phyloP scores from a whole-genome alignment of 1,140 invertebrate genomes.

The Ridgeia piscesae region DNA sequence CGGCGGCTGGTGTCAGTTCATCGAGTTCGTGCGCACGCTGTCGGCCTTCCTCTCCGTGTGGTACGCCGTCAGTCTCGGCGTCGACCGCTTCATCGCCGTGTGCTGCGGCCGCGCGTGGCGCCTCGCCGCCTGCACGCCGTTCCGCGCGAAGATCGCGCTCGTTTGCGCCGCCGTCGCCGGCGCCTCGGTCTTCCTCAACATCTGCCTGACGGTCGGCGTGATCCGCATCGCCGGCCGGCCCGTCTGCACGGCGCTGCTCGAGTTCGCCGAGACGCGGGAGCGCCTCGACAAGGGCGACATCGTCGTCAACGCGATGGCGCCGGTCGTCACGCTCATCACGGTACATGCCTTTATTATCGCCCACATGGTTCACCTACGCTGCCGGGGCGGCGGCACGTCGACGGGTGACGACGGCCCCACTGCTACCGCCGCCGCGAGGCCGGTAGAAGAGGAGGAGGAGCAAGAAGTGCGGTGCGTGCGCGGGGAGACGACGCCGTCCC shows the following conservation, averaged over 20 bases:
- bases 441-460: too few species aligned
- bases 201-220: constrained; percentile 9
- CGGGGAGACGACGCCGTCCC: neutral
- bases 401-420: too few species aligned
- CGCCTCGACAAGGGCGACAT: neutral
- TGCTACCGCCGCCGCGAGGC: too few species aligned
- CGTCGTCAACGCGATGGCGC: neutral
- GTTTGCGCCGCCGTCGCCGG: neutral
- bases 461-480: neutral
- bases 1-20: constrained; percentile 17
- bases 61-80: neutral
- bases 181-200: constrained; percentile 2
- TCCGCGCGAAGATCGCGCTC: constrained; percentile 7
- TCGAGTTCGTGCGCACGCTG: neutral
- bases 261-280: neutral
- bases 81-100: neutral
- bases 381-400: too few species aligned
- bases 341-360: neutral
- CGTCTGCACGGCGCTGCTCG: neutral
- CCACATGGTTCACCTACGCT: neutral
- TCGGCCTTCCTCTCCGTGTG: constrained; percentile 9
- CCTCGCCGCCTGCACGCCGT: neutral
- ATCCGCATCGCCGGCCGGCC: constrained; percentile 4
- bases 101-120: neutral
- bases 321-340: neutral